Conservation (phyloP, 2,797 vertebrate species). For the Cyprinodon diabolis region DNA sequence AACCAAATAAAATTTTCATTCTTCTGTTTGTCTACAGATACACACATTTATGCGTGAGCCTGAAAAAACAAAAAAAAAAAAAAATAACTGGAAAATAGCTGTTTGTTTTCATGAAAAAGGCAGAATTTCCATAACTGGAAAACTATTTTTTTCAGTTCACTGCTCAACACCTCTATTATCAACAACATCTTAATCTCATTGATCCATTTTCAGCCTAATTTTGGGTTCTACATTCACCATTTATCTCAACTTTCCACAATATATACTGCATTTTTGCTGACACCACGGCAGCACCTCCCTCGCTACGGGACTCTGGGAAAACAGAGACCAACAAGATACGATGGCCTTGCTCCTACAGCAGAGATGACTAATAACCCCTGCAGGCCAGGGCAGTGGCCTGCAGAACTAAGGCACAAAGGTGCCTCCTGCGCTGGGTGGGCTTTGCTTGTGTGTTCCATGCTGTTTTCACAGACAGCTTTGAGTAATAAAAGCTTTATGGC, state of each 20-base stretch:
- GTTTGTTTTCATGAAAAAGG: conserved; percentile 22
- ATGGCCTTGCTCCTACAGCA: conserved; percentile 53
- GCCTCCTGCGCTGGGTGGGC: conserved; percentile 32
- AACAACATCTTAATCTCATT: conserved; percentile 62
- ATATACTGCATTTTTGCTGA: conserved; percentile 62
- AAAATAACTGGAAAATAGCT: not conserved
- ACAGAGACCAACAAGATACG: conserved; percentile 50
- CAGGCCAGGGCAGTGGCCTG: conserved; percentile 48
- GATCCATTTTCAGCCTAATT: conserved; percentile 46
- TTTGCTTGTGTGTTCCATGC: conserved; percentile 21
- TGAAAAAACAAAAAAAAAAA: not conserved
- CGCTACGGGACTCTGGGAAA: conserved; percentile 50
- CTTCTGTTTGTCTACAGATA: conserved; percentile 13
- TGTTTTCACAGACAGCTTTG: not conserved
- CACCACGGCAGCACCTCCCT: conserved; percentile 52
- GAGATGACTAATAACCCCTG: conserved; percentile 67
- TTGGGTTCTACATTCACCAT: conserved; percentile 36
- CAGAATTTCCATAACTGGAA: conserved; percentile 1
- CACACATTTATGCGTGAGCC: not conserved
- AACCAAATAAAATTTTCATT: conserved; percentile 14
- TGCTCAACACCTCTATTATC: conserved; percentile 37
- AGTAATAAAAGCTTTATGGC: conserved; percentile 25
- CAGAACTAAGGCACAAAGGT: conserved; percentile 54
- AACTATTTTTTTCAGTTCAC: conserved; percentile 8
- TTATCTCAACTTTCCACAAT: conserved; percentile 56